phyloP scores from a whole-genome alignment of 2,797 vertebrate species.

The Catamblyrhynchus diadema region DNA sequence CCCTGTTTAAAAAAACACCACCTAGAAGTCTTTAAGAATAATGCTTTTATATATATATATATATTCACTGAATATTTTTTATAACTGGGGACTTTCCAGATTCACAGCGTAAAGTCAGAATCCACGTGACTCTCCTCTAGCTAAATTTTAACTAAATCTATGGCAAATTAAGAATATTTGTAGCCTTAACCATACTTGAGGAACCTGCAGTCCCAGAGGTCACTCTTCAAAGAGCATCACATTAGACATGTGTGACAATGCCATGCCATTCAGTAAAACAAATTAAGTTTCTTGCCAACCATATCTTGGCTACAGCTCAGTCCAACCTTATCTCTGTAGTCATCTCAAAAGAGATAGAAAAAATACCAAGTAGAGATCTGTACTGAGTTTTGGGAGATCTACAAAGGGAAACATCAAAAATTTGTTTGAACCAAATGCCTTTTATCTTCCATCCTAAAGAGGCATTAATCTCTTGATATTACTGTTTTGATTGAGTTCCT shows the following conservation, averaged over 20 bases:
- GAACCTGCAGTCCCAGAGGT: not conserved
- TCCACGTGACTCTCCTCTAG: not conserved
- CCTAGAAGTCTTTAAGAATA: not conserved
- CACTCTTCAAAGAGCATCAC: not conserved
- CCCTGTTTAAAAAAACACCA: not conserved
- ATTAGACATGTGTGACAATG: not conserved
- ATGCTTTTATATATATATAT: not conserved
- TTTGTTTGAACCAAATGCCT: not conserved
- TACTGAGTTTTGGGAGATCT: not conserved
- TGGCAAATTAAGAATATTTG: not conserved
- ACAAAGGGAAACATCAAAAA: slow-evolving; percentile 1
- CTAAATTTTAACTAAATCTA: not conserved
- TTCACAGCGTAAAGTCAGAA: not conserved
- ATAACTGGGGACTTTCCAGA: not conserved
- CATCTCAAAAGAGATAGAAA: not conserved
- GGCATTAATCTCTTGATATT: not conserved
- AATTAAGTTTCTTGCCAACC: not conserved
- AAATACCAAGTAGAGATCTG: not conserved
- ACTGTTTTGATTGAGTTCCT: not conserved
- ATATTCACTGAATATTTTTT: not conserved
- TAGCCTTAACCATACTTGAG: not conserved
- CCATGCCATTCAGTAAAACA: not conserved
- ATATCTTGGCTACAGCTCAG: not conserved
- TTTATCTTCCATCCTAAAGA: not conserved
- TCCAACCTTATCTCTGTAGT: not conserved